A percentile compares a stretch with the other conserved stretches of the same genome.
Evolutionary conservation across 2,888 invertebrate species (phyloP).

Genomic region (Phalera bucephala): DNA sequence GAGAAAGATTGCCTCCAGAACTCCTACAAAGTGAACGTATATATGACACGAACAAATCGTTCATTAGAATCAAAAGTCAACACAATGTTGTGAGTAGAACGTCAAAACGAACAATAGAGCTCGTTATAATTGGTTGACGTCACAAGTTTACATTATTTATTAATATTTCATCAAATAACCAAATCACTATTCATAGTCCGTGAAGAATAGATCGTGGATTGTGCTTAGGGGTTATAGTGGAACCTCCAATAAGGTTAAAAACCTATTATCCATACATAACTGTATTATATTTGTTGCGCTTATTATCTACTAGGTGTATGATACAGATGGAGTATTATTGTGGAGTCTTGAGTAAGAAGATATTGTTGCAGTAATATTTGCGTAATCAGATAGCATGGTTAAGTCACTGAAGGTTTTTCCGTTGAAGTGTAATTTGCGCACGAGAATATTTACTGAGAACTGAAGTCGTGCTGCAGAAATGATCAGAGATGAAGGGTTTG

Average conservation of each 20-base stretch:
- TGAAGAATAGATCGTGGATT: constrained; percentile 17
- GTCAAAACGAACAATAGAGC: constrained; percentile 28
- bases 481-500: too few species aligned
- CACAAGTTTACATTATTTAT: constrained; percentile 14
- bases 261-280: too few species aligned
- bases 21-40: constrained; percentile 7
- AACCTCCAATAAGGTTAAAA: too few species aligned
- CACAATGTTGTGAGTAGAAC: constrained; percentile 25
- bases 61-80: constrained; percentile 29
- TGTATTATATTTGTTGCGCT: too few species aligned
- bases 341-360: not conserved
- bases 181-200: constrained; percentile 24
- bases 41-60: constrained; percentile 21
- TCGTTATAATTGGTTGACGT: constrained; percentile 28
- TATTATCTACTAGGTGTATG: too few species aligned
- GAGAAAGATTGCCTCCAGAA: not conserved
- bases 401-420: too few species aligned
- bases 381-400: not conserved
- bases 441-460: too few species aligned
- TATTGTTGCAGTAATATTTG: not conserved
- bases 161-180: constrained; percentile 20
- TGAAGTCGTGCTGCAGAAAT: too few species aligned
- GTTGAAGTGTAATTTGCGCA: too few species aligned
- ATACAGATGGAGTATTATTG: too few species aligned
- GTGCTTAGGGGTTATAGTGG: constrained; percentile 8